These are phyloP conservation scores for Synanthedon myopaeformis DNA, from an alignment of 2,888 invertebrate species.

Conservation along the genomic window DNA sequence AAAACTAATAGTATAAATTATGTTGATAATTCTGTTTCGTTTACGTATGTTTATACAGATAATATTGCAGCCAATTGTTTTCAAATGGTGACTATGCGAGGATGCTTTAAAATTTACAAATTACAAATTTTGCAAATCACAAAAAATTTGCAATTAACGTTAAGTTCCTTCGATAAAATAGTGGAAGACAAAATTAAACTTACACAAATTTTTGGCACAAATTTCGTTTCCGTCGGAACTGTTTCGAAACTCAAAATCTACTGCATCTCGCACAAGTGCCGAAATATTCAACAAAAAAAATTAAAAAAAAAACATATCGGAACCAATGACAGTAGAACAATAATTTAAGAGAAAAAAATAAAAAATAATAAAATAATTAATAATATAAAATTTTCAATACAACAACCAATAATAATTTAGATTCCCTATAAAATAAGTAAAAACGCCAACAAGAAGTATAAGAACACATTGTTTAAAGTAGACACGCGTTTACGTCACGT, in stretches of 20 bases:
- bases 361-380: conserved; percentile 13
- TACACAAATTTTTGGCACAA: conserved; percentile 43
- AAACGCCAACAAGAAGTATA: conserved; percentile 70
- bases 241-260: conserved; percentile 28
- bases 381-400: conserved; percentile 55
- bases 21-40: conserved; percentile 4
- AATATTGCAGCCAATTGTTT: conserved; percentile 34
- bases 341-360: conserved; percentile 55
- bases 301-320: conserved; percentile 6
- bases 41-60: conserved; percentile 11
- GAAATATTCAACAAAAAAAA: conserved; percentile 42
- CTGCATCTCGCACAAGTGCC: conserved; percentile 58
- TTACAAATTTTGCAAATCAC: conserved; percentile 4
- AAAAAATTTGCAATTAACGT: conserved; percentile 4
- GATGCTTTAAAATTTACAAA: background rate
- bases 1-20: too few relatives aligned
- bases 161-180: conserved; percentile 2
- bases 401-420: conserved; percentile 72
- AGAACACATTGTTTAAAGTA: conserved; percentile 66
- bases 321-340: conserved; percentile 47
- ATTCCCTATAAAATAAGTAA: conserved; percentile 70
- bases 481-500: conserved; percentile 20
- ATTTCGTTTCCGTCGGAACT: conserved; percentile 5
- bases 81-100: background rate
- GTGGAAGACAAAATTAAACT: conserved; percentile 45